These are phyloP conservation scores for Ranitomeya variabilis DNA, from an alignment of 2,113 vertebrate species.

Conservation along the genomic window DNA sequence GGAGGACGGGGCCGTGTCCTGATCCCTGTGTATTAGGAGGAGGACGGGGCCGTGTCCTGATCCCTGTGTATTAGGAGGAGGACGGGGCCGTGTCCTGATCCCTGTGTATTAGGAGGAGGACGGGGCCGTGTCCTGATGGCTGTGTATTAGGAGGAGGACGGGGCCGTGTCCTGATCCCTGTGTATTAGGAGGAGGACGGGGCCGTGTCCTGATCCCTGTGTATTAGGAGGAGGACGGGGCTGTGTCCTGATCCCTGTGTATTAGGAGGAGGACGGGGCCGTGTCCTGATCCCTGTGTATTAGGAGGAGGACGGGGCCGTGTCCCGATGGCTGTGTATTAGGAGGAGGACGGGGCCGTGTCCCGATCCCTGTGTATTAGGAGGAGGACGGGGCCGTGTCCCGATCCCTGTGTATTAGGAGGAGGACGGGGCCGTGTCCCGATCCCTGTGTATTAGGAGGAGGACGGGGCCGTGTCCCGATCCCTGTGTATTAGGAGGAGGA, in stretches of 20 bases:
- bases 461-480: background rate
- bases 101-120: background rate
- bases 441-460: rapidly evolving
- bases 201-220: background rate
- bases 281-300: background rate
- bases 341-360: background rate
- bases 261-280: background rate
- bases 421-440: rapidly evolving
- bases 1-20: background rate
- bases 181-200: background rate
- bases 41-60: background rate
- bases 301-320: background rate
- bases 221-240: background rate
- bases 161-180: background rate
- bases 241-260: background rate
- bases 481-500: background rate
- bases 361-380: background rate
- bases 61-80: background rate
- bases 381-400: slow-evolving; percentile 6
- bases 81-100: background rate
- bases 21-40: background rate
- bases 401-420: slow-evolving; percentile 21
- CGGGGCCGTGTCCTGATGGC: background rate
- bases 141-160: background rate
- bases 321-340: too few relatives aligned